Percentiles rank a stretch among this genome's conserved stretches.
phyloP scores from a whole-genome alignment of 2,797 vertebrate species.

The Melanotaenia trifasciata region DNA sequence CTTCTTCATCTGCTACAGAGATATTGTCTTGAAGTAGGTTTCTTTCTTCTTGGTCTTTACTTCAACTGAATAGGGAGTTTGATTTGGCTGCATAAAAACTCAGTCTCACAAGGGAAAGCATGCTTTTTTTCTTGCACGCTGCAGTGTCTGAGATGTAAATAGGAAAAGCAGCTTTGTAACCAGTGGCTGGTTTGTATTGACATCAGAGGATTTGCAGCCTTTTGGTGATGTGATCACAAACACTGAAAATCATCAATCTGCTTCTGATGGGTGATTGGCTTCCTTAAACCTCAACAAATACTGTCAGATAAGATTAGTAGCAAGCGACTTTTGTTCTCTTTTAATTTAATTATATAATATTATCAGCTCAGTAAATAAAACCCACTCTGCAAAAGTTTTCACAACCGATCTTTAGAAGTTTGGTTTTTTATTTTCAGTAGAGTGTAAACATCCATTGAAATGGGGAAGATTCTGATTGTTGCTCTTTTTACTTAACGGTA shows the following conservation, averaged over 20 bases:
- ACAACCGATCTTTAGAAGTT: not conserved
- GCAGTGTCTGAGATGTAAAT: constrained; percentile 37
- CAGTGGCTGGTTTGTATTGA: constrained; percentile 20
- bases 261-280: constrained; percentile 10
- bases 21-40: constrained; percentile 50
- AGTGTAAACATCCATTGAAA: constrained; percentile 12
- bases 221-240: constrained; percentile 13
- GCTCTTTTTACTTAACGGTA: not conserved
- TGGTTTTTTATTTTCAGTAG: constrained; percentile 7
- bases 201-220: constrained; percentile 24
- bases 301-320: not conserved
- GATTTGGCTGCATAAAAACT: constrained; percentile 41
- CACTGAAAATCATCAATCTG: constrained; percentile 14
- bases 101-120: not conserved
- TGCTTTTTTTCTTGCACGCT: constrained; percentile 2
- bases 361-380: constrained; percentile 1
- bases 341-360: constrained; percentile 4
- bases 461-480: constrained; percentile 15
- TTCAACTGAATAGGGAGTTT: constrained; percentile 30
- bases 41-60: not conserved
- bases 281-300: constrained; percentile 11
- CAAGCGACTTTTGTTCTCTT: constrained; percentile 3
- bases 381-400: not conserved
- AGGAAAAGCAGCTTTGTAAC: constrained; percentile 14
- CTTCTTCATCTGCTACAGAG: constrained; percentile 30